Evolutionary conservation across 2,888 invertebrate genomes (phyloP).

Genomic region (Pachydiplax longipennis): DNA sequence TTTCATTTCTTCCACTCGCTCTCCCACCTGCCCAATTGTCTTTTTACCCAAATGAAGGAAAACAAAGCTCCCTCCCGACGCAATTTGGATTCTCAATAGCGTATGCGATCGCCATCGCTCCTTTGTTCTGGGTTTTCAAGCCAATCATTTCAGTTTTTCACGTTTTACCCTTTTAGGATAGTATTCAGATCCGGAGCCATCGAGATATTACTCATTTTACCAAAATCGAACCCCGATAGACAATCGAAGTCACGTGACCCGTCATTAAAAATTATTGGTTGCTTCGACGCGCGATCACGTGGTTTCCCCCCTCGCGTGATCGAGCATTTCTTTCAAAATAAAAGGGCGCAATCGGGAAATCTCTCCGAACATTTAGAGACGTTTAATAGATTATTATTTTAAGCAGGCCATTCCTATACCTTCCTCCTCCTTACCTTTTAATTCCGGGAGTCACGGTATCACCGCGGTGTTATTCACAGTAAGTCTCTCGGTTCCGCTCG

Average conservation of each 20-base stretch:
- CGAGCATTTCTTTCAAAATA: background rate
- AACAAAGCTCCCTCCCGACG: too few relatives aligned
- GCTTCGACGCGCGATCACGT: background rate
- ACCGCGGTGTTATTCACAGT: too few relatives aligned
- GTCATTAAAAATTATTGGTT: background rate
- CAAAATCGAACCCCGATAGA: background rate
- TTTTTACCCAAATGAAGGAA: background rate
- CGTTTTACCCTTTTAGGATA: too few relatives aligned
- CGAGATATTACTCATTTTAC: background rate
- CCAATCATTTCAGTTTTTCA: too few relatives aligned
- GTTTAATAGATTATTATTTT: background rate
- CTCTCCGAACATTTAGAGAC: background rate
- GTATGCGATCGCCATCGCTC: too few relatives aligned
- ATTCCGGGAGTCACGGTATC: too few relatives aligned
- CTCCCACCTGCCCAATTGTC: background rate
- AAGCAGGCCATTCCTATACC: background rate
- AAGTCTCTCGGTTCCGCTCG: too few relatives aligned
- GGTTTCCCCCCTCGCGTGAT: background rate
- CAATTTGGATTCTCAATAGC: background rate
- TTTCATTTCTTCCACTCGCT: background rate
- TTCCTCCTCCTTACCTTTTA: too few relatives aligned
- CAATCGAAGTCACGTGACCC: background rate
- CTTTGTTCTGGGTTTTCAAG: too few relatives aligned
- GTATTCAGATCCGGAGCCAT: background rate
- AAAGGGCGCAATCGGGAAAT: background rate